phyloP scores from a whole-genome alignment of 2,113 vertebrate genomes.

The Eulemur rufifrons region DNA sequence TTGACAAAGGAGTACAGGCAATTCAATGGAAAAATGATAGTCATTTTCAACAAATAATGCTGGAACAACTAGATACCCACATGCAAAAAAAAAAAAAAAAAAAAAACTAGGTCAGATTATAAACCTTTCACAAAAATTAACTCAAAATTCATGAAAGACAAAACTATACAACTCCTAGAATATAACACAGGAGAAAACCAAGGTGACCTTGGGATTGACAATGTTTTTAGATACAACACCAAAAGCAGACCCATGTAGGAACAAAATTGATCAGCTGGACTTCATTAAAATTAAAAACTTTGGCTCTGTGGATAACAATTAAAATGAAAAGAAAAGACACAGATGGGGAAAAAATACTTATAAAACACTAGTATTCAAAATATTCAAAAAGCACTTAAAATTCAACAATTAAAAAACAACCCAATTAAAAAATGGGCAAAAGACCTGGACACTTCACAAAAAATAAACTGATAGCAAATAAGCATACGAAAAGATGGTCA shows the following conservation, averaged over 20 bases:
- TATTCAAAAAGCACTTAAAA: not conserved
- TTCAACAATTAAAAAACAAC: conserved; percentile 9
- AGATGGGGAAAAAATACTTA: not conserved
- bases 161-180: not conserved
- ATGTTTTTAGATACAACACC: not conserved
- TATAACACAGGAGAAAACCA: not conserved
- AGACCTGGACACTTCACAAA: not conserved
- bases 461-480: not conserved
- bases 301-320: not conserved
- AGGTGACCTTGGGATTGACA: not conserved
- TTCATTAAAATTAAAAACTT: conserved; percentile 8
- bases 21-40: not conserved
- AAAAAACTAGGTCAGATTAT: not conserved
- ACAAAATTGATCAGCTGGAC: not conserved
- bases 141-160: not conserved
- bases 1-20: not conserved
- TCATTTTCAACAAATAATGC: not conserved
- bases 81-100: not conserved
- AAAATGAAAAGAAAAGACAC: not conserved
- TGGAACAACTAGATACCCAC: not conserved
- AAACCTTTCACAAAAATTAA: conserved; percentile 14
- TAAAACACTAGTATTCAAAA: not conserved
- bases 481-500: not conserved
- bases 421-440: conserved; percentile 1
- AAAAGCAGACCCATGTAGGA: not conserved